Base-by-base conservation (phyloP, 1,140 invertebrate genomes). In the Drosophila equinoxialis region DNA sequence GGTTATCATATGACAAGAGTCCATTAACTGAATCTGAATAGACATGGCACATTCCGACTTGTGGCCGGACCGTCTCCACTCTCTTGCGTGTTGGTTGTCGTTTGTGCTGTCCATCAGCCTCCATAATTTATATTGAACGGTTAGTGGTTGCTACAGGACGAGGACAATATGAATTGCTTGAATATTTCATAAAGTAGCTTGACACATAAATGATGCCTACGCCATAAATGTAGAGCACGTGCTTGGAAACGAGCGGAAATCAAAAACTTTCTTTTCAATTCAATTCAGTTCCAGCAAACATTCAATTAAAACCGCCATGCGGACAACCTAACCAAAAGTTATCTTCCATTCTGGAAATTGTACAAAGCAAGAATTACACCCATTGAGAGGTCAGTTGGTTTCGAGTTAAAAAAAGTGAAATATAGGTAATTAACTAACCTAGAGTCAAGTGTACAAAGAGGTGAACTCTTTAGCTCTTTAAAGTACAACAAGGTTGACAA, bases 1-100 rank as follows among this genome's bases (percentile, higher is more conserved):
- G 45, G 17, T 20, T 51, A 23, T 51, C 17, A 51, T 51, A 51
- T 51, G 45, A 65, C 60, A 63, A 70, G 68, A 73, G 71, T 83
- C 84, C 84, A 87, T 87, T 87, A 89, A 89, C 77, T 68, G 69
- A 77, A 77, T 77, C 74, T 68, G 67, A 89, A 83, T 79, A 79
- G 83, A 89, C 83, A 42, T 83, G 76, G 71, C 82, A 81, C 63
- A 63, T 54, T 51, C 20, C 45, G 45, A 51, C 45, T 51, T 51
- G 45, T 23, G 45, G 45, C 45, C 71, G 14, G 37, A 37, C 64
- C 48, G 48, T 65, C 60, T 58, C 26, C 71, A 73, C 79, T 79
- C 83, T 77, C 70, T 81, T 77, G 65, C 63, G 20, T 45, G 39
- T 54, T 62, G 61, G 42, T 57, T 39, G 58, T 63, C 64, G 55